These are phyloP conservation scores for Mugil cephalus DNA, from an alignment of 2,113 vertebrate genomes.

Conservation along the genomic window DNA sequence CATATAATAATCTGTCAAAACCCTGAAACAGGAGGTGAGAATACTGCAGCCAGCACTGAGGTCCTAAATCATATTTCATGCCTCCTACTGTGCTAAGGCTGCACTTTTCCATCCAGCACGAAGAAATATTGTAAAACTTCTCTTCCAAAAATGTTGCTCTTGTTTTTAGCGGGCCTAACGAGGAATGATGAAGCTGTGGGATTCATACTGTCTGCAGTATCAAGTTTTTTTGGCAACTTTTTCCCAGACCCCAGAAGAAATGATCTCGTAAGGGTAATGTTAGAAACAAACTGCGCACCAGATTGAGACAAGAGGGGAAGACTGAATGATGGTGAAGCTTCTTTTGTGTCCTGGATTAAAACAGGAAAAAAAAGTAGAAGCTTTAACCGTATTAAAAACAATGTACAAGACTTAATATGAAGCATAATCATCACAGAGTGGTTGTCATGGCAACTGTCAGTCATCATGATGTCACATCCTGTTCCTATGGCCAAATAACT, in stretches of 20 bases:
- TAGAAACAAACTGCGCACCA: neutral
- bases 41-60: conserved; percentile 2
- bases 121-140: neutral
- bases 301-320: neutral
- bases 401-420: too few species aligned
- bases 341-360: too few species aligned
- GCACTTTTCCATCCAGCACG: neutral
- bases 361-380: too few species aligned
- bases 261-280: neutral
- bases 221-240: neutral
- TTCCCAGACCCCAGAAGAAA: neutral
- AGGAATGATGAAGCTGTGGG: neutral
- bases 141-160: neutral
- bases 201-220: conserved; percentile 8
- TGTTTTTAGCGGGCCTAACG: neutral
- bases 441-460: too few species aligned
- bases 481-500: too few species aligned
- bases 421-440: too few species aligned
- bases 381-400: too few species aligned
- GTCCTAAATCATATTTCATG: conserved; percentile 35
- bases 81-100: conserved; percentile 13
- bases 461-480: too few species aligned
- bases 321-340: neutral
- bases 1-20: conserved; percentile 30
- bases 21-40: conserved; percentile 31